Base-by-base conservation (phyloP, 2,113 vertebrate species). In the Plectropomus leopardus region DNA sequence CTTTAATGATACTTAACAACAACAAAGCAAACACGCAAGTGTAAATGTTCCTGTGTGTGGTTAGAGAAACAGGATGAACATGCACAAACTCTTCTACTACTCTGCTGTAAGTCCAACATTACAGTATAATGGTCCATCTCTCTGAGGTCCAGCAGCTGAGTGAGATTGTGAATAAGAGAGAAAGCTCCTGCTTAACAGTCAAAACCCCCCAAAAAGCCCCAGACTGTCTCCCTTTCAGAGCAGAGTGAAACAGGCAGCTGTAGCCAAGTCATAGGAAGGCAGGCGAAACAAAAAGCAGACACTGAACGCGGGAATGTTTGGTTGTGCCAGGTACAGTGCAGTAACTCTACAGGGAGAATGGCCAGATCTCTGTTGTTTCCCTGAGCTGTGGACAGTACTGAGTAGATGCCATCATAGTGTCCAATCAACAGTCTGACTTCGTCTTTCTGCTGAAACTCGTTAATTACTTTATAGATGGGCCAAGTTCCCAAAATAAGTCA, bases 241-340 rank as follows among this genome's bases (percentile, higher is more conserved):
- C 40, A 48, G 36, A 85, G 68, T 36, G 53, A 88, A 85, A 60
- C 82, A 70, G 76, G 77, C 68, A 82, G 68, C 71, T 81, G 81
- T 34, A 71, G 86, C 82, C 76, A 64, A 86, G 82, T 72, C 45
- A 55, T 44, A 78, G 77, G 70, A 88, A 78, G 71, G 76, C 78
- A 85, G 84, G 57, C 30, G 86, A 91, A 90, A 92, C 87, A 92
- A 93, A 79, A 95, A 86, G 94, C 93, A 93, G 94, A 96, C 94
- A 95, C 86, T 88, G 96, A 96, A 95, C 93, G 94, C 92, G 86
- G 91, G 94, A 94, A 93, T 94, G 91, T 94, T 92, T 58, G 94
- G 93, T 93, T 94, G 95, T 94, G 95, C 96, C 95, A 96, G 95
- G 93, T 97, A 96, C 96, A 96, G 96, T 96, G 94, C 95, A 95